A percentile compares a stretch with the other conserved stretches of the same genome.
phyloP scores from a whole-genome alignment of 92 coral and sea anemone genomes.

The Palythoa grandis region DNA sequence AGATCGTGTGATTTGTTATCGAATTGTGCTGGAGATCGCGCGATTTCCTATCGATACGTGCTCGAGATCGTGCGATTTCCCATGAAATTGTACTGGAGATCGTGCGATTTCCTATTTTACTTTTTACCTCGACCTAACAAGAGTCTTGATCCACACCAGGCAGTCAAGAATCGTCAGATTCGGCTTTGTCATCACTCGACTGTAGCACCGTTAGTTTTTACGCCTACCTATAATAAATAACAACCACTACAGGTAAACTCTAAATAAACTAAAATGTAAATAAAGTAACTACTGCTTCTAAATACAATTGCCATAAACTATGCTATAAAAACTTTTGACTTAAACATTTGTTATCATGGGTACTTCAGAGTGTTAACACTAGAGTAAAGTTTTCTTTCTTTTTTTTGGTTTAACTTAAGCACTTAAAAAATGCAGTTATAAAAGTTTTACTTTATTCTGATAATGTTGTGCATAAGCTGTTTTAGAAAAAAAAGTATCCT shows the following conservation, averaged over 20 bases:
- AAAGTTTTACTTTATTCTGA: neutral
- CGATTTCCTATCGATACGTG: no score
- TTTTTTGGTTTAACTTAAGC: neutral
- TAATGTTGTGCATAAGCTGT: neutral
- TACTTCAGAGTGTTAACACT: no score
- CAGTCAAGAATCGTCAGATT: constrained; percentile 7
- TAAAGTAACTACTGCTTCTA: neutral
- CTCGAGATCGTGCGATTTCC: neutral
- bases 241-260: constrained; percentile 19
- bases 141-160: constrained; percentile 24
- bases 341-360: neutral
- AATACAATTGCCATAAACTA: neutral
- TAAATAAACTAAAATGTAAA: neutral
- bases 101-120: neutral
- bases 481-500: neutral
- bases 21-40: no score
- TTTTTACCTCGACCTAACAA: neutral
- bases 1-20: neutral
- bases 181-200: constrained; percentile 19
- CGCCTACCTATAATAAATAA: constrained; percentile 28
- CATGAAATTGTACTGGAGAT: no score
- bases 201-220: constrained; percentile 36
- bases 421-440: neutral
- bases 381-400: no score
- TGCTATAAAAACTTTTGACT: neutral